Conservation (phyloP, 2,797 vertebrate genomes). For the Holocentrus rufus region DNA sequence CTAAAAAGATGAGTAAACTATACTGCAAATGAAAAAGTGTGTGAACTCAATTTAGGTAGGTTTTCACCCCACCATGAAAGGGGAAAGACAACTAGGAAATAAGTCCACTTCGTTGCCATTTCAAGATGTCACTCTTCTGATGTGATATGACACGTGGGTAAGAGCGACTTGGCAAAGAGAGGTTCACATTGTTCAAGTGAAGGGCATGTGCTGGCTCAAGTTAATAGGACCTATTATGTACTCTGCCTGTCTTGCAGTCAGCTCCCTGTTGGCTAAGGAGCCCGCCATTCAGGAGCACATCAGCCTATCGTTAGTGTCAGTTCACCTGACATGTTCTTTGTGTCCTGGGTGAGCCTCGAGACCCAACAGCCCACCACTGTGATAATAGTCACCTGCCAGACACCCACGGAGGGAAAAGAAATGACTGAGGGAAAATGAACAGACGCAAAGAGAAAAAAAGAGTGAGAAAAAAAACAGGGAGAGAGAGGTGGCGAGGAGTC, state of each 20-base stretch:
- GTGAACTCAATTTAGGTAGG: too few relatives aligned
- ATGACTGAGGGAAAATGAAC: conserved; percentile 12
- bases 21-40: too few relatives aligned
- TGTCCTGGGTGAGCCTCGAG: conserved; percentile 23
- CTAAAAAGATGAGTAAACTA: too few relatives aligned
- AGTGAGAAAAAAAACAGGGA: conserved; percentile 6
- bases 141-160: neutral
- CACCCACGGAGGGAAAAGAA: conserved; percentile 23
- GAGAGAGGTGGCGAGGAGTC: neutral
- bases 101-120: neutral
- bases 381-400: conserved; percentile 67
- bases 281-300: conserved; percentile 33
- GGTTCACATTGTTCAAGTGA: neutral
- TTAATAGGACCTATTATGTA: conserved; percentile 47
- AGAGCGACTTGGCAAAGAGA: neutral
- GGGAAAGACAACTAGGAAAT: neutral
- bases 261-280: conserved; percentile 31
- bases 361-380: conserved; percentile 42
- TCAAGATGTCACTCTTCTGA: neutral
- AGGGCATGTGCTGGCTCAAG: conserved; percentile 26
- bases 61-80: neutral
- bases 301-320: conserved; percentile 50
- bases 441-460: conserved; percentile 1
- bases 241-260: conserved; percentile 18
- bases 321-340: conserved; percentile 59